Percentiles rank a stretch among this genome's conserved stretches.
Evolutionary conservation across 2,888 invertebrate species (phyloP).

Genomic region (Mycalesis mineus): DNA sequence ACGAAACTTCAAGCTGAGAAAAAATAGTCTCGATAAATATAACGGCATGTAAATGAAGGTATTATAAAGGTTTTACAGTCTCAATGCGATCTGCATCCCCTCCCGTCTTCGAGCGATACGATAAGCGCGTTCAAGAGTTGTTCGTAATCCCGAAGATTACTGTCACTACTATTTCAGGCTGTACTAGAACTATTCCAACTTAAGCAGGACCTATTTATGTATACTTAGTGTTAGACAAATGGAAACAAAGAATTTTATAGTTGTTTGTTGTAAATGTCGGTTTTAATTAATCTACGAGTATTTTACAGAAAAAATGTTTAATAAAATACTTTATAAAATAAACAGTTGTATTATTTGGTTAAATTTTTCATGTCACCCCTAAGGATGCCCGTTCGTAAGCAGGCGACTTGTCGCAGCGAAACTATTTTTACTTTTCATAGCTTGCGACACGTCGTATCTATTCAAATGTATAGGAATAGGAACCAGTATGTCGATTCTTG

Average conservation of each 20-base stretch:
- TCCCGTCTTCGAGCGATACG: slow-evolving; percentile 63
- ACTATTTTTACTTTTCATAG: too few relatives aligned
- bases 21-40: slow-evolving; percentile 44
- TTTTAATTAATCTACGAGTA: slow-evolving; percentile 68
- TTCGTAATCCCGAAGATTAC: slow-evolving; percentile 38
- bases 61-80: slow-evolving; percentile 23
- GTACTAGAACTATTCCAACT: slow-evolving; percentile 19
- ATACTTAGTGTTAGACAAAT: slow-evolving; percentile 65
- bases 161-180: slow-evolving; percentile 16
- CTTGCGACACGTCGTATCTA: too few relatives aligned
- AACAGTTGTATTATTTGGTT: slow-evolving; percentile 31
- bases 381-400: too few relatives aligned
- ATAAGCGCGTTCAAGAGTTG: slow-evolving; percentile 62
- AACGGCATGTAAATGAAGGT: slow-evolving; percentile 47
- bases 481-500: too few relatives aligned
- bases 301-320: slow-evolving; percentile 77
- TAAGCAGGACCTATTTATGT: slow-evolving; percentile 50
- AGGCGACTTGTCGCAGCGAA: too few relatives aligned
- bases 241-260: slow-evolving; percentile 75
- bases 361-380: too few relatives aligned
- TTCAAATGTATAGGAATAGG: too few relatives aligned
- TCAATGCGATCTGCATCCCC: slow-evolving; percentile 42
- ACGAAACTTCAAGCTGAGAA: slow-evolving; percentile 16
- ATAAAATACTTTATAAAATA: slow-evolving; percentile 75
- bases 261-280: slow-evolving; percentile 78